Evolutionary conservation across 2,797 vertebrate genomes (phyloP), one percentile per base, ranked within the genome.

Genomic region (Anableps anableps): DNA sequence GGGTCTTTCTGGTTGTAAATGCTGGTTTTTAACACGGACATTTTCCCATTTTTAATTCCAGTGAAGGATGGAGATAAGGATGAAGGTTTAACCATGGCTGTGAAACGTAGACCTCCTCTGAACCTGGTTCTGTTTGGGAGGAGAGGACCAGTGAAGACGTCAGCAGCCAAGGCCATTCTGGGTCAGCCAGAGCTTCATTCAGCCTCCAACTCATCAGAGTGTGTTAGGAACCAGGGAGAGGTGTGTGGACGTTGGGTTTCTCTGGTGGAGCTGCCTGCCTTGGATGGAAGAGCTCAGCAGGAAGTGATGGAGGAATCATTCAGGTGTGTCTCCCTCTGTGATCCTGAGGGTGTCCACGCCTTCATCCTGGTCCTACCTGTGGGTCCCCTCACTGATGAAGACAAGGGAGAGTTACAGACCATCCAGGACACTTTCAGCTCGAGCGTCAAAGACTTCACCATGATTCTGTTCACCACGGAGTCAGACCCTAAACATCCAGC

Each of bases 291-390:
- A 58, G 53, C 53, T 58, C 26, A 58, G 53, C 53, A 58, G 53
- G 4, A 58, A 16, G 53, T 58, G 53, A 29, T 58, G 53, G 53
- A 58, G 53, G 53, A 58, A 58, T 58, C 53, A 10, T 58, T 58
- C 53, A 58, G 53, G 21, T 76, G 47, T 11, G 14, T 86, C 31
- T 77, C 78, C 0, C 74, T 79, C 36, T 88, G 74, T 79, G 73
- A 48, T 17, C 80, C 85, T 7, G 72, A 82, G 2, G 80, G 82
- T 0, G 51, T 84, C 34, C 48, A 83, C 29, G 82, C 82, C 26
- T 88, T 92, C 36, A 5, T 86, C 48, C 47, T 89, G 72, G 82
- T 90, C 10, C 41, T 83, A 43, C 80, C 80, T 70, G 34, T 81
- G 9, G 73, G 34, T n/a, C 34, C 50, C 26, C 83, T 85, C 4